These are phyloP conservation scores for Crepidodera aurea DNA, from an alignment of 2,888 invertebrate species.

Conservation along the genomic window DNA sequence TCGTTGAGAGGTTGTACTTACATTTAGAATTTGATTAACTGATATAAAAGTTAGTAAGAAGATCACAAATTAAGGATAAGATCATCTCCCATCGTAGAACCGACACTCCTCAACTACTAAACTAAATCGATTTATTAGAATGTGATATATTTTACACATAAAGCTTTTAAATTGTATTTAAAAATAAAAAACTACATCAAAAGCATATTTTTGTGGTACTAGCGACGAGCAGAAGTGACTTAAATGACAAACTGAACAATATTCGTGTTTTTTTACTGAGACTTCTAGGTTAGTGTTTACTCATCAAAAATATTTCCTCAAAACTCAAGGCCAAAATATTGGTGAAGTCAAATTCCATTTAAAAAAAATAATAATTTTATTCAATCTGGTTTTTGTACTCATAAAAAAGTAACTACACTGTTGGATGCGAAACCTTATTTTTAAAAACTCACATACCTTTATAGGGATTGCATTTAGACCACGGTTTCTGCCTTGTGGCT, in stretches of 20 bases:
- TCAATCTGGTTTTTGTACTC: neutral
- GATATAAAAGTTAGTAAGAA: too few species aligned
- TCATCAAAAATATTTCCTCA: neutral
- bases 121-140: too few species aligned
- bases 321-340: constrained; percentile 9
- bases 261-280: constrained; percentile 41
- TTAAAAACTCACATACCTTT: too few species aligned
- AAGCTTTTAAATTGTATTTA: too few species aligned
- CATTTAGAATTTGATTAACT: too few species aligned
- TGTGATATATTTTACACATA: too few species aligned
- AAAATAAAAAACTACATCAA: constrained; percentile 2
- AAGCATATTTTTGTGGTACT: constrained; percentile 11
- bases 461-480: too few species aligned
- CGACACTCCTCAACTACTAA: too few species aligned
- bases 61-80: too few species aligned
- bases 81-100: too few species aligned
- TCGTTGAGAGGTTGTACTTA: too few species aligned
- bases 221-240: constrained; percentile 11
- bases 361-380: neutral
- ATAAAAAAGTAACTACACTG: neutral
- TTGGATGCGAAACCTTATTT: neutral
- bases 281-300: constrained; percentile 45
- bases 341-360: constrained; percentile 6
- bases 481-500: too few species aligned
- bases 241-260: constrained; percentile 18